These are phyloP conservation scores for Amphimallon solstitiale DNA, from an alignment of 2,888 invertebrate species.

Conservation along the genomic window DNA sequence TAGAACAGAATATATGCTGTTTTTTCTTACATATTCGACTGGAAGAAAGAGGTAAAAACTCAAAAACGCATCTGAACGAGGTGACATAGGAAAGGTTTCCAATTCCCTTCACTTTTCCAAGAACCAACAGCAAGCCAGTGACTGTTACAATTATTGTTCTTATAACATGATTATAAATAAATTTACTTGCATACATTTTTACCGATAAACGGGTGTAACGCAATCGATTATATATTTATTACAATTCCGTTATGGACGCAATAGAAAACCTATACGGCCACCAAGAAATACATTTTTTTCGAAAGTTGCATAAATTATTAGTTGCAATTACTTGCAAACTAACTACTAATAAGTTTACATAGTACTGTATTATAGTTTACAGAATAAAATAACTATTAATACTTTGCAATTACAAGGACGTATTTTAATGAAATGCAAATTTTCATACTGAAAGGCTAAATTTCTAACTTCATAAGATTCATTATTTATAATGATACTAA, in stretches of 20 bases:
- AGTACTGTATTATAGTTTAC: not conserved
- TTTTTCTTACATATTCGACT: not conserved
- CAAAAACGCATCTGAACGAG: not conserved
- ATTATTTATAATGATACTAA: too few relatives aligned
- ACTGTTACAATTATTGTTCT: slow-evolving; percentile 5
- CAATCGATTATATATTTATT: slow-evolving; percentile 1
- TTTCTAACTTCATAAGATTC: too few relatives aligned
- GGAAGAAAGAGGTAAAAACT: not conserved
- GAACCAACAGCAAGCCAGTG: not conserved
- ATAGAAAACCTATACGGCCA: not conserved
- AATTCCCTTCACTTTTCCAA: slow-evolving; percentile 13
- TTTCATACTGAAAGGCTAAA: too few relatives aligned
- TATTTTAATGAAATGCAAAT: too few relatives aligned
- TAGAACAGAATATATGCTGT: too few relatives aligned
- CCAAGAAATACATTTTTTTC: slow-evolving; percentile 13
- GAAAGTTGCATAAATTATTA: slow-evolving; percentile 20
- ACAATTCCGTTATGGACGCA: slow-evolving; percentile 7
- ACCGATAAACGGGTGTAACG: not conserved
- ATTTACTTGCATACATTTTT: not conserved
- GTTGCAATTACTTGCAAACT: not conserved
- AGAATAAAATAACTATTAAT: not conserved
- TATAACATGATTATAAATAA: not conserved
- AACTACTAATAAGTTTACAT: not conserved
- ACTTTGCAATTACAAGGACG: too few relatives aligned
- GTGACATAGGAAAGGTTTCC: not conserved